Percentiles rank a stretch among this genome's conserved stretches.
Evolutionary conservation across 2,797 vertebrate genomes (phyloP).

Genomic region (Microcaecilia unicolor): DNA sequence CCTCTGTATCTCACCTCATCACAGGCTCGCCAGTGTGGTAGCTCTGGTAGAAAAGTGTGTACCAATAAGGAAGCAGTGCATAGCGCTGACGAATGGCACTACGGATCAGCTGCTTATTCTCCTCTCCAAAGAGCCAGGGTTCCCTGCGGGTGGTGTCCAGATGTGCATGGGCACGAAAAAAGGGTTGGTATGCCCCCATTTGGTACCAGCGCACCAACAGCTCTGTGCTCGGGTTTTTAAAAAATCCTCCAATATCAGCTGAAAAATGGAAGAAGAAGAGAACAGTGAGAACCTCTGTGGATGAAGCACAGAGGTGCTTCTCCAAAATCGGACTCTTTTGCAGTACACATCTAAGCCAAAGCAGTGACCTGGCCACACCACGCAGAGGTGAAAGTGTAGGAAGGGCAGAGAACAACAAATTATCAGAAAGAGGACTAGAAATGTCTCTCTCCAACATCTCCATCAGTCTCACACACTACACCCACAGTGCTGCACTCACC

Average conservation of each 20-base stretch:
- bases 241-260: slow-evolving; percentile 89
- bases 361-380: too few species aligned
- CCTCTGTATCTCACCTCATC: slow-evolving; percentile 64
- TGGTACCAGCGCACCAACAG: slow-evolving; percentile 92
- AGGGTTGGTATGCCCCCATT: slow-evolving; percentile 81
- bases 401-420: too few species aligned
- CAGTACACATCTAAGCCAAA: too few species aligned
- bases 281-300: too few species aligned
- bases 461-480: background rate
- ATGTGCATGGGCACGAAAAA: slow-evolving; percentile 85
- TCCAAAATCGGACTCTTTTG: too few species aligned
- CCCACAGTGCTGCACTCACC: slow-evolving; percentile 48
- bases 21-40: slow-evolving; percentile 64
- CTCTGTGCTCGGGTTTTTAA: slow-evolving; percentile 74
- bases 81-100: slow-evolving; percentile 73
- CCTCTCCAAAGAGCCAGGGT: slow-evolving; percentile 80
- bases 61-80: slow-evolving; percentile 81
- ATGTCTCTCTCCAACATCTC: background rate
- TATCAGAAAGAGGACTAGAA: background rate
- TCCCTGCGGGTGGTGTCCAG: slow-evolving; percentile 83
- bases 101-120: slow-evolving; percentile 66
- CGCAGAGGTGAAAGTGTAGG: too few species aligned
- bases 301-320: too few species aligned
- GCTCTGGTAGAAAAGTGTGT: slow-evolving; percentile 73
- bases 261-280: background rate